These are phyloP conservation scores for Carollia perspicillata DNA, from an alignment of 2,113 vertebrate genomes.

Conservation along the genomic window DNA sequence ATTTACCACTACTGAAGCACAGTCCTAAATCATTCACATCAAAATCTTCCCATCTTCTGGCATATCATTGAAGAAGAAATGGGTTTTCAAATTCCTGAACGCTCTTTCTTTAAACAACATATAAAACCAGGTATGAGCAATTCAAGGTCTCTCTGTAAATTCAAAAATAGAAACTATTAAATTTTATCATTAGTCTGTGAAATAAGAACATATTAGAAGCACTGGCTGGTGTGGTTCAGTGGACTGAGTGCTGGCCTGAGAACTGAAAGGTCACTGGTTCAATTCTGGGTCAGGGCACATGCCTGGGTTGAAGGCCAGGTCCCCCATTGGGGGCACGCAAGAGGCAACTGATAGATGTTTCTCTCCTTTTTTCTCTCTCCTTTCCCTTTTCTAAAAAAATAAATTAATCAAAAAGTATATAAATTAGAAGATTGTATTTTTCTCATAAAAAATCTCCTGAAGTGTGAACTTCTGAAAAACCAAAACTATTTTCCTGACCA, in stretches of 20 bases:
- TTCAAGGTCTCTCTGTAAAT: neutral
- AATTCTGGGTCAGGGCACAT: too few relatives aligned
- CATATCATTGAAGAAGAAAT: neutral
- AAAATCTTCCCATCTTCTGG: neutral
- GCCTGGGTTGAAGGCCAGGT: too few relatives aligned
- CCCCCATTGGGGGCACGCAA: too few relatives aligned
- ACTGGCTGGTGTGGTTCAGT: too few relatives aligned
- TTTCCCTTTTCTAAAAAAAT: too few relatives aligned
- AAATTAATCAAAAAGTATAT: too few relatives aligned
- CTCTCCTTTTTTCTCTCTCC: too few relatives aligned
- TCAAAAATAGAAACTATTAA: constrained; percentile 14
- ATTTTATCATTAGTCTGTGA: neutral
- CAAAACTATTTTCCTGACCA: neutral
- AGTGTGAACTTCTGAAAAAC: neutral
- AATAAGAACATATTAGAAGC: neutral
- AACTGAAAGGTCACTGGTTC: too few relatives aligned
- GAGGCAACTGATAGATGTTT: too few relatives aligned
- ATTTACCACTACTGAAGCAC: neutral
- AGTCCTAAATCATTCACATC: neutral
- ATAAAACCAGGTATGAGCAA: neutral
- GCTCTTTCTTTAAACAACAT: neutral
- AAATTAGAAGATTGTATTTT: neutral
- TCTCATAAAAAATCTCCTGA: constrained; percentile 1
- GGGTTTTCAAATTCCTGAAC: constrained; percentile 31
- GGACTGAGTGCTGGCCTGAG: too few relatives aligned